Percentiles rank a stretch among this genome's conserved stretches.
Conservation (phyloP, 2,797 vertebrate species). For the Channallabes apus region DNA sequence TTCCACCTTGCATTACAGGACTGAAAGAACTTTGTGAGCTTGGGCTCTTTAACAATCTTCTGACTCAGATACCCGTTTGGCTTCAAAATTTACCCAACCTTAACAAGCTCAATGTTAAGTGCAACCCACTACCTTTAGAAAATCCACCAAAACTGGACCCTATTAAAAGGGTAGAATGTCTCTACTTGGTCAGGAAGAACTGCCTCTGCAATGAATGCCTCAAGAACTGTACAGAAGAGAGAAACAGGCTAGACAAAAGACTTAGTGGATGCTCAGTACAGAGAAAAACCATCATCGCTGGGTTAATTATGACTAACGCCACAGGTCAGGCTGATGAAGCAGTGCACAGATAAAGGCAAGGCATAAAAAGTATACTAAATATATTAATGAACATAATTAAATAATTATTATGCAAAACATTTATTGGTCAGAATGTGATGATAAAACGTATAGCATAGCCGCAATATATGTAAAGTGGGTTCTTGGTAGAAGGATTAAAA, state of each 20-base stretch:
- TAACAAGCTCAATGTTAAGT: conserved; percentile 76
- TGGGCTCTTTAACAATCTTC: conserved; percentile 84
- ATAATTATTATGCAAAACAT: background rate
- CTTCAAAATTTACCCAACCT: conserved; percentile 79
- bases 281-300: conserved; percentile 63
- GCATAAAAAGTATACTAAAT: background rate
- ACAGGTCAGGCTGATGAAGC: conserved; percentile 68
- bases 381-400: background rate
- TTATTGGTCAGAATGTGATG: background rate
- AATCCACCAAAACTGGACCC: conserved; percentile 36
- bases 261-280: background rate
- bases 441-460: background rate
- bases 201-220: conserved; percentile 78
- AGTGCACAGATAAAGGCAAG: conserved; percentile 48
- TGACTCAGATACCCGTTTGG: conserved; percentile 73
- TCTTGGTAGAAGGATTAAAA: background rate
- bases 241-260: conserved; percentile 65
- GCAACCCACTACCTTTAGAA: conserved; percentile 78
- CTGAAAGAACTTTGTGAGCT: conserved; percentile 82
- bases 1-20: conserved; percentile 72
- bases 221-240: conserved; percentile 68
- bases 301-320: conserved; percentile 73
- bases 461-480: background rate
- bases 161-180: conserved; percentile 62
- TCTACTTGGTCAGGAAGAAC: conserved; percentile 78